Evolutionary conservation across 2,113 vertebrate genomes (phyloP), one percentile per base, ranked within the genome.

Genomic region (Delphinapterus leucas): DNA sequence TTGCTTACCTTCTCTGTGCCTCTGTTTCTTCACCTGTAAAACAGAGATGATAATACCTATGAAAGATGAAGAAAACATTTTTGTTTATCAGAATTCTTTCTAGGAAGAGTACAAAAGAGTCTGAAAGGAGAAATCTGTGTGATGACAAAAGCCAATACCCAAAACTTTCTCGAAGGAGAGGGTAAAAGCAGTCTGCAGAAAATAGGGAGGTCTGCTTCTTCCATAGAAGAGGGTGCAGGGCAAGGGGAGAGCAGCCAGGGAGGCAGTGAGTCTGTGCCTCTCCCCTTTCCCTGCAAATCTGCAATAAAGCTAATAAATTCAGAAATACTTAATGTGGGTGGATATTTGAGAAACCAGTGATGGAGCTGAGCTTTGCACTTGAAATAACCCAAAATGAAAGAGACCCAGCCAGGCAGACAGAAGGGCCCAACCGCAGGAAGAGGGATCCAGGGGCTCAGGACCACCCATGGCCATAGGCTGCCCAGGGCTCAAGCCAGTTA

Each of bases 391-490:
- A 41, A 79, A 77, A 38, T 26, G 63, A 67, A 76, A 77, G 63
- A 67, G 44, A 44, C n/a, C 21, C n/a, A 36, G 38, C 49, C 13
- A 9, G 47, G 65, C 41, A 12, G 77, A 63, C 31, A 61, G 84
- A 79, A 63, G 36, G 53, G 17, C 33, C 55, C 36, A n/a, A 0
- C 4, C 5, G 14, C 63, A 26, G 65, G 8, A 84, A 53, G 5
- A 86, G 49, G 44, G 14, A 20, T 55, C 76, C 68, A 28, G 41
- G 74, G 73, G 31, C 18, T 14, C 8, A 38, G 63, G 90, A 21
- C 4, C 5, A 1, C 44, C 17, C 18, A 21, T 31, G 36, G 3
- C 36, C 41, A 18, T 0, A 0, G 44, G 26, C 44, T 38, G 31
- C 38, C 41, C 1, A 2, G 21, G 53, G 10, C 38, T 65, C 6